Base-by-base conservation (phyloP, 2,797 vertebrate species). In the Gymnocypris eckloni region DNA sequence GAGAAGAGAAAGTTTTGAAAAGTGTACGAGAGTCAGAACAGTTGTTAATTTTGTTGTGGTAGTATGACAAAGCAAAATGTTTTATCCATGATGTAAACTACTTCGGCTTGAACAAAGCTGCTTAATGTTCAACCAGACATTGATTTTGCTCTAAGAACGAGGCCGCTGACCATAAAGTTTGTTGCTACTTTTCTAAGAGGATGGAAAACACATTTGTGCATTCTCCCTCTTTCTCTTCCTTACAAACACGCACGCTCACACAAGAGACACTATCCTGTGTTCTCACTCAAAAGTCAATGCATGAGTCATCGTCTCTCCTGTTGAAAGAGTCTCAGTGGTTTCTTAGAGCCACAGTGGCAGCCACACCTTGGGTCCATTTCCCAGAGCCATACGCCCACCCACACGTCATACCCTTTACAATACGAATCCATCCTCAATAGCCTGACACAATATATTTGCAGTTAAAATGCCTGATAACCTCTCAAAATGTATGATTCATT, bases 241-340 rank as follows among this genome's bases (percentile, higher is more conserved):
- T 64, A 81, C 90, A 92, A 87, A 92, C 89, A 88, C 88, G 91
- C 50, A 87, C 85, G 80, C 84, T 89, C 90, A 92, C 90, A 92
- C 87, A 85, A 85, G 84, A 88, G 87, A 92, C 88, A 87, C 79
- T 90, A 91, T 87, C 88, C 87, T 87, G 87, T 88, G 86, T 90
- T 88, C 86, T 89, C 89, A 77, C 87, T 88, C 64, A 90, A 90
- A 91, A 90, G 91, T 92, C 90, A 86, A 91, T 89, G 89, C 48
- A 87, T 92, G 90, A 91, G 87, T 92, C 91, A 91, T 85, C 79
- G 77, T 87, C 86, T 86, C 87, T 89, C 81, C 81, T 88, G 86
- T 87, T 86, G 84, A 90, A 91, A 89, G 85, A 83, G 80, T 80
- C 87, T 83, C 56, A 73, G 83, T 88, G 83, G 83, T 87, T 87